Conservation (phyloP, 2,797 vertebrate species). For the Iguana delicatissima region DNA sequence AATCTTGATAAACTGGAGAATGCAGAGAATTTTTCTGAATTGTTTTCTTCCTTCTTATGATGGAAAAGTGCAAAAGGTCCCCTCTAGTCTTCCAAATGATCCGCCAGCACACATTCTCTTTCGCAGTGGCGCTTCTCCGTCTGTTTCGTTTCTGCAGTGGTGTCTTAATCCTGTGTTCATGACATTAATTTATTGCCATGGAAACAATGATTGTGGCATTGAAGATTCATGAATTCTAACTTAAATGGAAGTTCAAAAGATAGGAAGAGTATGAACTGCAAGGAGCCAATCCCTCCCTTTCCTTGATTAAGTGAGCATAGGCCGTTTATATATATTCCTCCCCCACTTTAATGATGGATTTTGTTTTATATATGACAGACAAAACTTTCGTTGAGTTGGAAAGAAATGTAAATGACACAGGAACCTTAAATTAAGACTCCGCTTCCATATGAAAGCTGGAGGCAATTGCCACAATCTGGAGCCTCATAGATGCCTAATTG, state of each 20-base stretch:
- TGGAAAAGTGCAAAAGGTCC: constrained; percentile 8
- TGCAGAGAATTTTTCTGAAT: not conserved
- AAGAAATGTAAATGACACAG: not conserved
- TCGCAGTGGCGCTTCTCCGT: constrained; percentile 24
- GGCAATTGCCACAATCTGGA: not conserved
- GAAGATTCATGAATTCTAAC: constrained; percentile 30
- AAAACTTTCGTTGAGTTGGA: constrained; percentile 27
- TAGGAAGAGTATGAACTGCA: constrained; percentile 34
- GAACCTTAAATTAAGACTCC: not conserved
- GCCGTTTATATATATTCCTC: constrained; percentile 8
- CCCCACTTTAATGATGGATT: not conserved
- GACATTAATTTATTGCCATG: constrained; percentile 64
- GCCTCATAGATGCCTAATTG: no score
- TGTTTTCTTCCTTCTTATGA: not conserved
- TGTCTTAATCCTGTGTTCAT: constrained; percentile 49
- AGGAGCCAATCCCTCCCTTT: constrained; percentile 34
- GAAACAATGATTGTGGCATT: constrained; percentile 63
- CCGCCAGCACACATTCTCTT: constrained; percentile 38
- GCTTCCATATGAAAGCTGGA: constrained; percentile 1
- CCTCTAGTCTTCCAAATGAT: constrained; percentile 38
- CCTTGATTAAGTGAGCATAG: constrained; percentile 46
- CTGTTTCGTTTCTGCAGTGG: constrained; percentile 40
- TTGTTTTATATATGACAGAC: constrained; percentile 4
- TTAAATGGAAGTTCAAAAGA: constrained; percentile 44
- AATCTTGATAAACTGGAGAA: not conserved